Conservation (phyloP, 2,113 vertebrate genomes). For the Saguinus imperator region DNA sequence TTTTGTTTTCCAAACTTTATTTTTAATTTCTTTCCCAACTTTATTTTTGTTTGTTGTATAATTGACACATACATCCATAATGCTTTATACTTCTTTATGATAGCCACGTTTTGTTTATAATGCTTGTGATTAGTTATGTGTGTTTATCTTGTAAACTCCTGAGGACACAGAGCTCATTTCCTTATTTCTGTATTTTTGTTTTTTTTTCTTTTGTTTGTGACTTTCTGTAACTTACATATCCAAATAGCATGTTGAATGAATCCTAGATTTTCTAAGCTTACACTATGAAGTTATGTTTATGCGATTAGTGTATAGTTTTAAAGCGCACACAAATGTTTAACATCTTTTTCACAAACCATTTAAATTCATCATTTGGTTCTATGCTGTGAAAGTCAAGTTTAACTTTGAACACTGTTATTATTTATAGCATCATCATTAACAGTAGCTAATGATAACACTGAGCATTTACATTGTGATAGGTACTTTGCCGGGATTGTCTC, state of each 20-base stretch:
- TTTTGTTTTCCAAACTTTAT: not conserved
- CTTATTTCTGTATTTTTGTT: not conserved
- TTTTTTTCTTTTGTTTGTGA: not conserved
- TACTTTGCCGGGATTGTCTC: not conserved
- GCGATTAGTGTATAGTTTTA: not conserved
- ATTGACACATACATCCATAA: not conserved
- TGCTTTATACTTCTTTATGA: not conserved
- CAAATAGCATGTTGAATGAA: not conserved
- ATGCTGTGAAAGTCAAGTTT: not conserved
- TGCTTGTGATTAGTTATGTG: not conserved
- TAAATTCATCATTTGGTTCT: not conserved
- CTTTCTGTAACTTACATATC: too few relatives aligned
- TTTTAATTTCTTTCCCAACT: not conserved
- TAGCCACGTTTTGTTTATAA: not conserved
- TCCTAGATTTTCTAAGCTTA: not conserved
- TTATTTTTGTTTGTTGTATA: not conserved
- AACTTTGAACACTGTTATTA: not conserved
- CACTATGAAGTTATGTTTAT: not conserved
- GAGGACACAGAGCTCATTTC: not conserved
- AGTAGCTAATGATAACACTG: not conserved
- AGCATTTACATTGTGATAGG: not conserved
- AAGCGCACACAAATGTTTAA: not conserved
- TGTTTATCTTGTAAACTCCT: not conserved
- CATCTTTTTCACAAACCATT: not conserved
- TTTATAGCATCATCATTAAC: not conserved